phyloP scores from a whole-genome alignment of 2,888 invertebrate species.

The Stenolophus ochropezus region DNA sequence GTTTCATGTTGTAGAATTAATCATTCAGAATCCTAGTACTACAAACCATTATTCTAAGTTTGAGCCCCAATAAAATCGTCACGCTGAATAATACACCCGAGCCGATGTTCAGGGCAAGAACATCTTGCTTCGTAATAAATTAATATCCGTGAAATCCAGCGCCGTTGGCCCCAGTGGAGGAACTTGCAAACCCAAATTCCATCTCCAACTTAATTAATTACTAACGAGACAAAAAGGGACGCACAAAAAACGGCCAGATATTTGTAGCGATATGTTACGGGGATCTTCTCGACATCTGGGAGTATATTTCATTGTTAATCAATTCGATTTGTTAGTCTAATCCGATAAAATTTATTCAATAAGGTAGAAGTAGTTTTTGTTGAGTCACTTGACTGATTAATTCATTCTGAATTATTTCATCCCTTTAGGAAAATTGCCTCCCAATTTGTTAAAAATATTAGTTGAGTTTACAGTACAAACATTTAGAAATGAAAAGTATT shows the following conservation, averaged over 20 bases:
- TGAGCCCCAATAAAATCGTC: background rate
- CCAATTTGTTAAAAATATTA: too few species aligned
- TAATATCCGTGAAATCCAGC: slow-evolving; percentile 5
- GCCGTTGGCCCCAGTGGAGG: background rate
- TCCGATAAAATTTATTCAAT: background rate
- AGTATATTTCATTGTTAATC: background rate
- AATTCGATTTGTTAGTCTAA: background rate
- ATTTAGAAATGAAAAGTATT: too few species aligned
- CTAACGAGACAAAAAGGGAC: slow-evolving; percentile 23
- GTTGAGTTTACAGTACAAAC: too few species aligned
- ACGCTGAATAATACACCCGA: slow-evolving; percentile 11
- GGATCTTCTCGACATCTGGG: background rate
- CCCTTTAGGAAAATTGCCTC: too few species aligned
- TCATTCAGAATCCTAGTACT: background rate
- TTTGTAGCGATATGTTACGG: slow-evolving; percentile 32
- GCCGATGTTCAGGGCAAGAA: slow-evolving; percentile 2
- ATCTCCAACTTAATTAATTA: slow-evolving; percentile 34
- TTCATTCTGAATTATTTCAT: too few species aligned
- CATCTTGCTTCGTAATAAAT: slow-evolving; percentile 29
- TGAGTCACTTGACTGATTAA: too few species aligned
- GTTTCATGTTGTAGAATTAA: background rate
- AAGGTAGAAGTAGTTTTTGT: too few species aligned
- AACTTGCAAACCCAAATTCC: slow-evolving; percentile 15
- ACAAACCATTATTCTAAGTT: background rate
- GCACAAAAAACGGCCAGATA: slow-evolving; percentile 10